Percentiles rank a stretch among this genome's conserved stretches.
Evolutionary conservation across 1,140 invertebrate genomes (phyloP).

Genomic region (Zaprionus capensis): DNA sequence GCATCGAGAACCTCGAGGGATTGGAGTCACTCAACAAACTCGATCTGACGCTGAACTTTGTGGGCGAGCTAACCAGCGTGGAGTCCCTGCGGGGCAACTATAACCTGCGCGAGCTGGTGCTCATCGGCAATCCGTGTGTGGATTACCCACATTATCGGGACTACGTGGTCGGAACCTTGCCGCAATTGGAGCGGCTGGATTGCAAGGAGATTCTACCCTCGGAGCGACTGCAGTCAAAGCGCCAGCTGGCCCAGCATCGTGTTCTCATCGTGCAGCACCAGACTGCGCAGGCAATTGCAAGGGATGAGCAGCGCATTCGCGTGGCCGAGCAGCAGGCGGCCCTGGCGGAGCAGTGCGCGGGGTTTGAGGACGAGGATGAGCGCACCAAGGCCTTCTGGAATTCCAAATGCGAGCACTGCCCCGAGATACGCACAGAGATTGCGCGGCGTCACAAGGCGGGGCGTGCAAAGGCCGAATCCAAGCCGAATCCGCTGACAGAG

Average conservation of each 20-base stretch:
- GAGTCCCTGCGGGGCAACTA: constrained; percentile 88
- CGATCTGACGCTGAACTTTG: constrained; percentile 97
- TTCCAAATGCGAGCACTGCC: constrained; percentile 89
- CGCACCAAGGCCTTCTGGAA: constrained; percentile 89
- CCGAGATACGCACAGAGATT: constrained; percentile 90
- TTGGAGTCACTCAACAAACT: constrained; percentile 96
- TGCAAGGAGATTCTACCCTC: constrained; percentile 90
- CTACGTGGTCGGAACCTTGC: constrained; percentile 92
- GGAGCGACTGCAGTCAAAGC: constrained; percentile 90
- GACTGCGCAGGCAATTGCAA: constrained; percentile 85
- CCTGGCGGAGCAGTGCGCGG: constrained; percentile 79
- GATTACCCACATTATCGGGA: constrained; percentile 94
- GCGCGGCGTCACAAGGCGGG: constrained; percentile 85
- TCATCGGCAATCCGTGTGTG: constrained; percentile 88
- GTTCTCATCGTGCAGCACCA: constrained; percentile 87
- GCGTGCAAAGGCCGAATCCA: constrained; percentile 78
- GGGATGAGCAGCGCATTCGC: constrained; percentile 86
- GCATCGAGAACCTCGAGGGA: constrained; percentile 94
- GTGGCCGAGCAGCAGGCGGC: constrained; percentile 85
- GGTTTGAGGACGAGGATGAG: constrained; percentile 85
- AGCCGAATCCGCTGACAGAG: constrained; percentile 74
- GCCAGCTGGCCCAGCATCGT: constrained; percentile 86
- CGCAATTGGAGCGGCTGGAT: constrained; percentile 92
- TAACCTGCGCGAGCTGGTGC: constrained; percentile 87
- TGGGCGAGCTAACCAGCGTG: constrained; percentile 92